Evolutionary conservation across 1,140 invertebrate genomes (phyloP).

Genomic region (Ostrea denselamellosa): DNA sequence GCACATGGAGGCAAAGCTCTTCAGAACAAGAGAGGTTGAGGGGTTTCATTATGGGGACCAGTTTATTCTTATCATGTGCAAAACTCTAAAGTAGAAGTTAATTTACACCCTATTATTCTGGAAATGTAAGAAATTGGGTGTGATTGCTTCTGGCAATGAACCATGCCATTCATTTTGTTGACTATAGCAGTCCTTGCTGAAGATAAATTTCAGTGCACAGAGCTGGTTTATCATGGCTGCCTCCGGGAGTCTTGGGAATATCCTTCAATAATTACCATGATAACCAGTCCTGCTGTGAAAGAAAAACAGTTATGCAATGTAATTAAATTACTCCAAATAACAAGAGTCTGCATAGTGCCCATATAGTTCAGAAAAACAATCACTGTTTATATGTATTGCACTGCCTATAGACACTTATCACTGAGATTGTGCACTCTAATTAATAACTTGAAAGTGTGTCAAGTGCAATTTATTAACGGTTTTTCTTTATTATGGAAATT

Average conservation of each 20-base stretch:
- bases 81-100: constrained; percentile 31
- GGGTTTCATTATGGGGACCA: constrained; percentile 17
- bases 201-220: constrained; percentile 13
- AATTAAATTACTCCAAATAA: constrained; percentile 31
- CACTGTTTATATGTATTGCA: background rate
- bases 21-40: constrained; percentile 11
- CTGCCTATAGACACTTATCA: background rate
- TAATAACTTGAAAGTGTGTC: constrained; percentile 16
- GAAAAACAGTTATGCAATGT: constrained; percentile 38
- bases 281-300: constrained; percentile 34
- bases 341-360: background rate
- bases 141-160: constrained; percentile 9
- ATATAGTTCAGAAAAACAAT: constrained; percentile 24
- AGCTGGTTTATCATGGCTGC: constrained; percentile 10
- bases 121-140: constrained; percentile 39
- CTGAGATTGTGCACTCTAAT: constrained; percentile 1
- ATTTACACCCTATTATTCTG: constrained; percentile 31
- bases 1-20: background rate
- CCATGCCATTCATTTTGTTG: constrained; percentile 27
- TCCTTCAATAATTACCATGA: constrained; percentile 32
- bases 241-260: constrained; percentile 13
- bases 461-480: constrained; percentile 20
- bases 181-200: constrained; percentile 10
- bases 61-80: background rate
- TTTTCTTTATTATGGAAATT: constrained; percentile 35